Evolutionary conservation across 92 coral and sea anemone genomes (phyloP), one percentile per base, ranked within the genome.

Genomic region (Plumapathes pennacea): DNA sequence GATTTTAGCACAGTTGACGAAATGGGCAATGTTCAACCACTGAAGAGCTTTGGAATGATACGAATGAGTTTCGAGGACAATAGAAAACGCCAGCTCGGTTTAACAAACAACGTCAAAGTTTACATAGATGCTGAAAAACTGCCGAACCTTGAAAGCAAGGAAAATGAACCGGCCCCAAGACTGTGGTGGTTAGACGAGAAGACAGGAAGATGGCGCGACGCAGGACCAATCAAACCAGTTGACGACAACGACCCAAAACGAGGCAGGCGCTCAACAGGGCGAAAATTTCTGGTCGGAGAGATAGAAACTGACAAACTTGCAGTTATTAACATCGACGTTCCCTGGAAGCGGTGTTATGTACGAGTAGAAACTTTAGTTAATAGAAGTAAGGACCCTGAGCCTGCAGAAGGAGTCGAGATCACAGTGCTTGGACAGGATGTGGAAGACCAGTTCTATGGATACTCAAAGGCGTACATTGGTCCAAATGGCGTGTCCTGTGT

Each of bases 1-100:
- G 88, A 81, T 42, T 81, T 81, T 25, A 81, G 83, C 10, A 57
- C 88, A 12, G 29, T 81, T 10, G 70, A 71, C 62, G 58, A 71
- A 17, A 59, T 42, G 10, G 88, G 88, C 48, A 54, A 55, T 30
- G 67, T 64, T 39, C 76, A 75, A 28, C 68, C 65, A 32, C 56
- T 81, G 46, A 72, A 67, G 54, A 74, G 77, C 24, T 81, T 58
- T 32, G 88, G 88, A 54, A 64, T 81, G 57, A 23, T 81, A 38
- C 52, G 61, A 44, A 45, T 81, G 10, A 77, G 65, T 11, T 62
- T 81, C 41, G 69, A 64, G 26, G 83, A 76, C 47, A 27, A 54
- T 30, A 31, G 60, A 23, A 72, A 72, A 26, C 40, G 57, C 40
- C 48, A 47, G 18, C 76, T 81, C 24, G 83, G 24, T 46, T 10